A percentile compares a stretch with the other conserved stretches of the same genome.
phyloP scores from a whole-genome alignment of 2,888 invertebrate species.

The Hirtodrosophila confusa region DNA sequence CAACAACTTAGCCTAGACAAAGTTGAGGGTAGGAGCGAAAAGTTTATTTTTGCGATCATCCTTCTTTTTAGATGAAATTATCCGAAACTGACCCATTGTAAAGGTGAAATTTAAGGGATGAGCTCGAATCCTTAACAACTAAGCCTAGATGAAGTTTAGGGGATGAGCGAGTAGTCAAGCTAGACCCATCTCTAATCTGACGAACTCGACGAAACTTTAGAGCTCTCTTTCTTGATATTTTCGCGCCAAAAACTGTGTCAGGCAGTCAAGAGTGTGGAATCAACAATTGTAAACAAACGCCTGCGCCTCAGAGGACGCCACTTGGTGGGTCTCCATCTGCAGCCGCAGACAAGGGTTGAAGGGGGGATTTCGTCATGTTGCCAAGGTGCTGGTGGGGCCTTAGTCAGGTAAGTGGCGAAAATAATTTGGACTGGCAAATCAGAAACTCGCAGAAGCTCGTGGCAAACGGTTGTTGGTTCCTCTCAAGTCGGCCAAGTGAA shows the following conservation, averaged over 20 bases:
- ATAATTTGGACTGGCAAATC: conserved; percentile 69
- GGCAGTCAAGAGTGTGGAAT: conserved; percentile 41
- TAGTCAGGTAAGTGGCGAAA: conserved; percentile 52
- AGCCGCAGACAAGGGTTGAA: background rate
- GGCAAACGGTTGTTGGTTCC: conserved; percentile 79
- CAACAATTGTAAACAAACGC: conserved; percentile 81
- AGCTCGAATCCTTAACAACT: background rate
- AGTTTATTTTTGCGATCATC: too few species aligned
- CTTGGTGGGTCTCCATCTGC: background rate
- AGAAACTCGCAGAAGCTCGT: conserved; percentile 83
- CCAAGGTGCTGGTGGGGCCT: conserved; percentile 68
- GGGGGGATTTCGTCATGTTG: conserved; percentile 78
- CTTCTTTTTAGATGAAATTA: too few species aligned
- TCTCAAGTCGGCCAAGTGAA: conserved; percentile 15
- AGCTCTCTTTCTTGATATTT: conserved; percentile 29
- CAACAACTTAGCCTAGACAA: background rate
- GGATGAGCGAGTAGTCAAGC: background rate
- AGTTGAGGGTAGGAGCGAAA: background rate
- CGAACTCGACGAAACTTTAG: conserved; percentile 46
- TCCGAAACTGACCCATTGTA: too few species aligned
- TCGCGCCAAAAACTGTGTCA: conserved; percentile 64
- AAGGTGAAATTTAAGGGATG: too few species aligned
- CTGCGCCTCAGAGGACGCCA: conserved; percentile 54
- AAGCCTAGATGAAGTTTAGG: too few species aligned
- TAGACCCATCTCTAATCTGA: conserved; percentile 12